Evolutionary conservation across 2,888 invertebrate genomes (phyloP).

Genomic region (Stenoptilia bipunctidactyla): DNA sequence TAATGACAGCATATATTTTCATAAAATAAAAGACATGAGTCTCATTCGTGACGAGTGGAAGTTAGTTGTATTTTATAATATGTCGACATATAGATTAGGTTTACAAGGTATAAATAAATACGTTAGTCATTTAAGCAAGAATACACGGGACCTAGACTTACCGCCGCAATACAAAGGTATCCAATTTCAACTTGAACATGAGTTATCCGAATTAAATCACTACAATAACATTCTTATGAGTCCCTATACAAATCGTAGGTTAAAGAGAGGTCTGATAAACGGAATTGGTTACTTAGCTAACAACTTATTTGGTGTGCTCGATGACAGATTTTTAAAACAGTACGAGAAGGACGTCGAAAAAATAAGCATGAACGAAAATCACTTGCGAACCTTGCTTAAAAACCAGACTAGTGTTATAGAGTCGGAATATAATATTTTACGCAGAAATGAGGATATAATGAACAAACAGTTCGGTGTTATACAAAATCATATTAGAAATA

Average conservation of each 20-base stretch:
- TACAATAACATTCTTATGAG: neutral
- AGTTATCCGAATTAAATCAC: neutral
- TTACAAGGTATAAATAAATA: slow-evolving; percentile 3
- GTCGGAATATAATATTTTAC: slow-evolving; percentile 1
- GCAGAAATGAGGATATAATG: slow-evolving; percentile 1
- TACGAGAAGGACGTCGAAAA: slow-evolving; percentile 1
- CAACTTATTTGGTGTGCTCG: slow-evolving; percentile 5
- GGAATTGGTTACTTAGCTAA: slow-evolving; percentile 5
- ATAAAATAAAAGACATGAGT: slow-evolving; percentile 5
- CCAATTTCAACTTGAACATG: slow-evolving; percentile 1
- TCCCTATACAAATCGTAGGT: neutral
- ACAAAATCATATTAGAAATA: neutral
- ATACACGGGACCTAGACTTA: neutral
- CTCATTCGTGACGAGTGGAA: slow-evolving; percentile 5
- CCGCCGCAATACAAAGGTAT: neutral
- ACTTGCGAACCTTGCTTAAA: neutral
- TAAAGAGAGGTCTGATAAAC: slow-evolving; percentile 4
- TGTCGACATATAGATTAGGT: slow-evolving; percentile 6
- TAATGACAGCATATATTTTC: slow-evolving; percentile 5
- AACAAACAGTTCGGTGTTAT: slow-evolving; percentile 1
- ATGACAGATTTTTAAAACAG: slow-evolving; percentile 4
- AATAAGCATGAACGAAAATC: neutral
- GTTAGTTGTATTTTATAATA: slow-evolving; percentile 7
- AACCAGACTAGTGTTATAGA: slow-evolving; percentile 3
- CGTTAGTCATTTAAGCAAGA: neutral